A percentile compares a stretch with the other conserved stretches of the same genome.
Conservation (phyloP, 2,888 invertebrate genomes). For the Dynastes grantii region DNA sequence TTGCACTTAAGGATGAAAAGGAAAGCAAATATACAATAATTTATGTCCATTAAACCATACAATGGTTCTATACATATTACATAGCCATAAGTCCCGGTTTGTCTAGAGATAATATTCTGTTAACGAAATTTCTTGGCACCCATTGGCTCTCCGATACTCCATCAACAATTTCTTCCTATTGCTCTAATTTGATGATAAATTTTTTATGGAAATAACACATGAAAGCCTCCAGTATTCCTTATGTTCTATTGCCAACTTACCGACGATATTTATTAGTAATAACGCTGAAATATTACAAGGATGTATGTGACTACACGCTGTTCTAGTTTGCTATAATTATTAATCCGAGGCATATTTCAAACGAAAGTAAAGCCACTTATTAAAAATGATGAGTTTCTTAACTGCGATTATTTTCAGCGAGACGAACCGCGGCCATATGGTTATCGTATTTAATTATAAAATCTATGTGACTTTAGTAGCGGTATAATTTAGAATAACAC, state of each 20-base stretch:
- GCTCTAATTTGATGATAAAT: no score
- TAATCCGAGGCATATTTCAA: constrained; percentile 23
- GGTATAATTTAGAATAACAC: constrained; percentile 36
- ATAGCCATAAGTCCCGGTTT: no score
- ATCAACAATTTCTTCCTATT: no score
- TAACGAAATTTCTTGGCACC: no score
- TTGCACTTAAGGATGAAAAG: no score
- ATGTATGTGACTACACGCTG: constrained; percentile 12
- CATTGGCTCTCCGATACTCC: no score
- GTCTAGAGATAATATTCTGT: no score
- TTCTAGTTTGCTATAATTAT: constrained; percentile 20
- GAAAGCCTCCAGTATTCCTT: no score
- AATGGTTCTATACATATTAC: no score
- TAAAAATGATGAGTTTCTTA: constrained; percentile 33
- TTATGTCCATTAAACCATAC: no score
- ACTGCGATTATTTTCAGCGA: constrained; percentile 19
- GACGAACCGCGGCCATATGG: constrained; percentile 19
- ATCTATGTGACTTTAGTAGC: constrained; percentile 43
- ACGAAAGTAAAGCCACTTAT: constrained; percentile 29
- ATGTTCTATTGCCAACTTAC: neutral
- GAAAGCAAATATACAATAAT: no score
- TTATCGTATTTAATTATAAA: constrained; percentile 46
- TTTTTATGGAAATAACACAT: no score
- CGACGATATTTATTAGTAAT: constrained; percentile 12
- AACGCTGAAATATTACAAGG: constrained; percentile 24